phyloP scores from a whole-genome alignment of 2,797 vertebrate genomes.

The Heliangelus exortis region DNA sequence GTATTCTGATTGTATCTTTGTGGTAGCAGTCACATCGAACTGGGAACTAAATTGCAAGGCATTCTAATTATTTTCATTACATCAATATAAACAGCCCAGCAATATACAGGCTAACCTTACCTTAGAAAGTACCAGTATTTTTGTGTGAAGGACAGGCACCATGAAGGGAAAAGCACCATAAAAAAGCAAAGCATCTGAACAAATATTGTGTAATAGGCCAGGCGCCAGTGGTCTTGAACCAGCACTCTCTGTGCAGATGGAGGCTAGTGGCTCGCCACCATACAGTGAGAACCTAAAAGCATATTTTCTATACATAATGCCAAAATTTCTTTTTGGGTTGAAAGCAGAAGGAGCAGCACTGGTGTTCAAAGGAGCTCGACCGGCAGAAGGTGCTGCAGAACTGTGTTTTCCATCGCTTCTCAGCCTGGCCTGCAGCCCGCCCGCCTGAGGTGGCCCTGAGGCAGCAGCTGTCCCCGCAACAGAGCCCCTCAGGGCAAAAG shows the following conservation, averaged over 20 bases:
- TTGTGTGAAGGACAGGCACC: rapidly evolving
- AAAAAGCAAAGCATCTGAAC: background rate
- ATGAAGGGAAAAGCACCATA: background rate
- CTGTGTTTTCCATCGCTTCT: rapidly evolving
- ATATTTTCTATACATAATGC: background rate
- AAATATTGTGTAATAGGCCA: rapidly evolving
- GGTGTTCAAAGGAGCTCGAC: rapidly evolving
- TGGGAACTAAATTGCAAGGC: background rate
- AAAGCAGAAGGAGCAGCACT: background rate
- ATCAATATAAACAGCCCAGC: background rate
- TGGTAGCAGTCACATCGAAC: background rate
- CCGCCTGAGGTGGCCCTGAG: rapidly evolving
- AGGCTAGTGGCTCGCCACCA: background rate
- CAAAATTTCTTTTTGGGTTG: background rate
- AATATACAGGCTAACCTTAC: background rate
- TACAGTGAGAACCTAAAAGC: background rate
- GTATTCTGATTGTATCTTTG: background rate
- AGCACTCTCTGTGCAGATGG: rapidly evolving
- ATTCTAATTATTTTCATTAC: background rate
- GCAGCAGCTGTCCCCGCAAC: background rate
- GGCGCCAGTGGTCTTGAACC: rapidly evolving
- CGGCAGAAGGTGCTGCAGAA: background rate
- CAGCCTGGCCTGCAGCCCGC: background rate
- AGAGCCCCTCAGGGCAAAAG: too few relatives aligned
- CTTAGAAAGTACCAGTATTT: background rate